These are phyloP conservation scores for Agrochola circellaris DNA, from an alignment of 2,888 invertebrate genomes.

Conservation along the genomic window DNA sequence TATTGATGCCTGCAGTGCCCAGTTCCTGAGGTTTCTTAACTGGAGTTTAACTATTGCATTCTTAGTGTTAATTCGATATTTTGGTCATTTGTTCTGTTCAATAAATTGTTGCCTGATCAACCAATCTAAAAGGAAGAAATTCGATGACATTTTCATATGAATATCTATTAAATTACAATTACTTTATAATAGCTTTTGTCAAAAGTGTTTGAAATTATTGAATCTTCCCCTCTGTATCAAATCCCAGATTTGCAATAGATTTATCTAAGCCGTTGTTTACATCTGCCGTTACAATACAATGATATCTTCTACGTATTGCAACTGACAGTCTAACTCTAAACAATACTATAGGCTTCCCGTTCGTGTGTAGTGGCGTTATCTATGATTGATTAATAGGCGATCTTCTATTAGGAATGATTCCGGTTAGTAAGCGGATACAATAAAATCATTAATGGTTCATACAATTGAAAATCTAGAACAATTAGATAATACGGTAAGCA, in stretches of 20 bases:
- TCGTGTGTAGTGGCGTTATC: conserved; percentile 5
- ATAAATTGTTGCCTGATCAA: too few relatives aligned
- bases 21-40: background rate
- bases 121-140: too few relatives aligned
- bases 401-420: background rate
- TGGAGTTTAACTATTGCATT: background rate
- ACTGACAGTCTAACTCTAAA: background rate
- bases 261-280: too few relatives aligned
- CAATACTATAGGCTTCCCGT: conserved; percentile 4
- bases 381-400: conserved; percentile 9
- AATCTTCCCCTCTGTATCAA: background rate
- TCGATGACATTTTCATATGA: too few relatives aligned
- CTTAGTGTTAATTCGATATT: background rate
- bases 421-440: too few relatives aligned
- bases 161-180: too few relatives aligned
- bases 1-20: background rate
- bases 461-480: too few relatives aligned
- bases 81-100: too few relatives aligned
- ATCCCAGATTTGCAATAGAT: background rate
- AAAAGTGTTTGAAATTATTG: background rate
- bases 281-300: background rate
- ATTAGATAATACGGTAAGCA: too few relatives aligned
- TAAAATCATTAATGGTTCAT: too few relatives aligned
- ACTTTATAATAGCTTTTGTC: too few relatives aligned
- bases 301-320: background rate